Evolutionary conservation across 2,797 vertebrate species (phyloP), one percentile per base, ranked within the genome.

Genomic region (Characodon lateralis): DNA sequence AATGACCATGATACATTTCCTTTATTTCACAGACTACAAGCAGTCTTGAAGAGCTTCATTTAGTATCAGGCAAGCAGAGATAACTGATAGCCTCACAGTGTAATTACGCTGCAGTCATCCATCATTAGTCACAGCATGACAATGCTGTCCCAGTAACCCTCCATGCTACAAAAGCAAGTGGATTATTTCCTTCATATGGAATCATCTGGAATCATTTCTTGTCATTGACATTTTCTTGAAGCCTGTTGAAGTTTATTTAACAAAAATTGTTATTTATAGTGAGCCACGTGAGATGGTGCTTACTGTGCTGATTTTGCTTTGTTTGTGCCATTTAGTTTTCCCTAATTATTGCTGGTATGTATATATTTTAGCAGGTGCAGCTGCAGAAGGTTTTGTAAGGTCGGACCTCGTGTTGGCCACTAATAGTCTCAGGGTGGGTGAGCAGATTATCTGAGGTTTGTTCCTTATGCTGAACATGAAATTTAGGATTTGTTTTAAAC

Each of bases 51-150:
- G 82, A 74, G 83, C 61, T 77, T 85, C 20, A 87, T 88, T 83
- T 82, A 78, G 76, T 85, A 77, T 74, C 48, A 79, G 77, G 71
- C 82, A 82, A 82, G 74, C 79, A 2, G 50, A 80, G 87, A 88
- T 87, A 82, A 88, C 72, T 82, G 85, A 85, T 85, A 83, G 74
- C 82, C 84, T 85, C 76, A 78, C 82, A 91, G 81, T 81, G 82
- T 92, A 93, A 94, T 94, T 94, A 93, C 93, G 86, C 79, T 87
- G 88, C 80, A 89, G 83, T 91, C 92, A 93, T 91, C 86, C 81
- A 90, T 95, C 93, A 92, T 93, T 85, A 88, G 89, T 92, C 88
- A 87, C 79, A 85, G 78, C 83, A 50, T 86, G 87, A 85, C 89
- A 86, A 85, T 46, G 51, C 81, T 85, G 71, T 87, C 86, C 83